Conservation (phyloP, 2,888 invertebrate species). For the Cantharis rufa region DNA sequence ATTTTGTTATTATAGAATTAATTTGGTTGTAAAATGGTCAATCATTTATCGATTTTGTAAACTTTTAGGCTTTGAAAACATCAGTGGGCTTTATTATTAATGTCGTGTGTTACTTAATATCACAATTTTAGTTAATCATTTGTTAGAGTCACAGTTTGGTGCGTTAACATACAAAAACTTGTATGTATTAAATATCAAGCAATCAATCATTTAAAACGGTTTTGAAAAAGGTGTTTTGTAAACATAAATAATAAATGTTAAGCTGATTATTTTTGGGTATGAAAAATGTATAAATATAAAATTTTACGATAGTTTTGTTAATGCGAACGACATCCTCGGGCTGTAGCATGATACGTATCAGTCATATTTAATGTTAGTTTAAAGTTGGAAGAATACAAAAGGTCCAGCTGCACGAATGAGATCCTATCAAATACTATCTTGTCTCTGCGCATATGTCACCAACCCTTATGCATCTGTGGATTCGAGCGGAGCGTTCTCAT, state of each 20-base stretch:
- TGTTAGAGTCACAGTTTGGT: background rate
- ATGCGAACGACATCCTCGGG: background rate
- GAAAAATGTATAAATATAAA: background rate
- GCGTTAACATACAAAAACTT: slow-evolving; percentile 9
- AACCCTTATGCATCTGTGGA: slow-evolving; percentile 32
- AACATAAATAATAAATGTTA: background rate
- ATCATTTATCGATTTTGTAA: background rate
- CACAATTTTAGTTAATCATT: background rate
- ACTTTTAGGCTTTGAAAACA: background rate
- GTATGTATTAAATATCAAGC: slow-evolving; percentile 19
- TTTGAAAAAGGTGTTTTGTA: background rate
- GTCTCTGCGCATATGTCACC: slow-evolving; percentile 51
- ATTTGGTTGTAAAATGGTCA: background rate
- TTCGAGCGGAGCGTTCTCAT: background rate
- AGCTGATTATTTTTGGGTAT: background rate
- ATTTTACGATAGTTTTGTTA: background rate
- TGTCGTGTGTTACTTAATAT: background rate
- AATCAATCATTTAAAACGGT: slow-evolving; percentile 22
- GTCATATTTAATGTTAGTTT: slow-evolving; percentile 51
- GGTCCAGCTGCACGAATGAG: slow-evolving; percentile 50
- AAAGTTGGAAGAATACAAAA: slow-evolving; percentile 49
- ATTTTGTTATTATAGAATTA: background rate
- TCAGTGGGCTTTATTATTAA: background rate
- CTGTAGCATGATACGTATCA: slow-evolving; percentile 45
- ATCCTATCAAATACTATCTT: slow-evolving; percentile 51